Base-by-base conservation (phyloP, 1,140 invertebrate genomes). In the Pachyrhynchus sulphureomaculatus region DNA sequence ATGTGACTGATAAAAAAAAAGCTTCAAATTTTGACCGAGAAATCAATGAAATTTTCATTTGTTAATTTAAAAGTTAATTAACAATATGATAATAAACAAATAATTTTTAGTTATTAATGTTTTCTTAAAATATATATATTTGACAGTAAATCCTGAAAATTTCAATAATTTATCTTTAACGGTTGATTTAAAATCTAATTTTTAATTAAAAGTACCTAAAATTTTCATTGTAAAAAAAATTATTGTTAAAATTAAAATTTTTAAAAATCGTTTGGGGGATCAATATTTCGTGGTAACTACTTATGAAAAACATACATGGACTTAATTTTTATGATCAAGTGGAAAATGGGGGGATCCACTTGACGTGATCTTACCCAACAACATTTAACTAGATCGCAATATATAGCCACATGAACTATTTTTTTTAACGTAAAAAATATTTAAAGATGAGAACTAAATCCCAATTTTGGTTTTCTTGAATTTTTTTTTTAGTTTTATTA, bases 291-390 rank as follows among this genome's bases (percentile, higher is more conserved):
- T 39, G 13, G 18, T 39, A 39, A 39, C 13, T 39, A 39, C 36
- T 39, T 39, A 39, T 10, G 18, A 39, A 39, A 39, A 39, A 39
- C 3, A 39, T 39, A 39, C 18, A 39, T 39, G 18, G 36, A 39
- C 18, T 39, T 15, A 39, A 39, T 39, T 39, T 39, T 39, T 39
- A 39, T 39, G 36, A 39, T 39, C 10, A 39, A 39, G 36, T 39
- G 36, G 13, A 3, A 39, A 39, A 39, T 39, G 10, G 13, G 13
- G 36, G 36, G 36, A n/a, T 39, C 18, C 36, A 4, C 36, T 39
- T 39, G 36, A 39, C 36, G 36, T 39, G 36, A 39, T 39, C 36
- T 39, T 39, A 10, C 36, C 10, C 36, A 39, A n/a, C n/a, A n/a
- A n/a, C n/a, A n/a, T n/a, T n/a, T n/a, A n/a, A n/a, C n/a, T n/a